A percentile compares a stretch with the other conserved stretches of the same genome.
These are phyloP conservation scores for Digitonthophagus gazella DNA, from an alignment of 2,888 invertebrate species.

Conservation along the genomic window DNA sequence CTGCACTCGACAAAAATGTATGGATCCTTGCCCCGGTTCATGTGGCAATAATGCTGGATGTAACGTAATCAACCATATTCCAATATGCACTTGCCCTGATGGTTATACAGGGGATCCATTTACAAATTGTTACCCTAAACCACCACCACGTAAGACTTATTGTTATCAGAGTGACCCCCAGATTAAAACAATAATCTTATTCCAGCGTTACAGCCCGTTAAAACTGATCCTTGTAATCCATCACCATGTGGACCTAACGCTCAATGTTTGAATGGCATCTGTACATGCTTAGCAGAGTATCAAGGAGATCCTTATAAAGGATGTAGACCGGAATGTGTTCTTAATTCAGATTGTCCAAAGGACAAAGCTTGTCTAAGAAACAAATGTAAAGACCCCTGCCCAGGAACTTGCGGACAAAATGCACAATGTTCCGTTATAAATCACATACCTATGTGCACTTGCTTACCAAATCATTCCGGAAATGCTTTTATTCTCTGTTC, in stretches of 20 bases:
- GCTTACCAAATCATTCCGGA: conserved; percentile 63
- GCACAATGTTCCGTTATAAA: conserved; percentile 71
- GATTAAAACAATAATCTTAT: conserved; percentile 26
- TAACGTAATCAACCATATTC: conserved; percentile 72
- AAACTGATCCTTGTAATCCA: conserved; percentile 67
- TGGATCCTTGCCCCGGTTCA: conserved; percentile 73
- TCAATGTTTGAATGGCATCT: conserved; percentile 74
- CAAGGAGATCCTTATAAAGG: conserved; percentile 73
- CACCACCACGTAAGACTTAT: conserved; percentile 47
- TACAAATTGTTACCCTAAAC: conserved; percentile 61
- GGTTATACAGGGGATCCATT: conserved; percentile 77
- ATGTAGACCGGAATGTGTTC: conserved; percentile 71
- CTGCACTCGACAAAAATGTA: conserved; percentile 74
- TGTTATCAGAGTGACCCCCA: neutral
- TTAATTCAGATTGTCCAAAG: conserved; percentile 63
- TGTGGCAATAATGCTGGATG: conserved; percentile 74
- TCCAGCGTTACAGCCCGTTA: conserved; percentile 46
- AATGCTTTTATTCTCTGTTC: conserved; percentile 67
- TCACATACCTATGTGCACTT: conserved; percentile 74
- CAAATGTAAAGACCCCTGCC: conserved; percentile 67
- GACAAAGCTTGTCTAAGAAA: conserved; percentile 65
- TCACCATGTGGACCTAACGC: conserved; percentile 84
- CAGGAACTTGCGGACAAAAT: conserved; percentile 67
- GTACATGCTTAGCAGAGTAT: conserved; percentile 73
- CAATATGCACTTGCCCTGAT: conserved; percentile 70